A percentile compares a stretch with the other conserved stretches of the same genome.
Conservation (phyloP, 2,797 vertebrate species). For the Cuniculus paca region DNA sequence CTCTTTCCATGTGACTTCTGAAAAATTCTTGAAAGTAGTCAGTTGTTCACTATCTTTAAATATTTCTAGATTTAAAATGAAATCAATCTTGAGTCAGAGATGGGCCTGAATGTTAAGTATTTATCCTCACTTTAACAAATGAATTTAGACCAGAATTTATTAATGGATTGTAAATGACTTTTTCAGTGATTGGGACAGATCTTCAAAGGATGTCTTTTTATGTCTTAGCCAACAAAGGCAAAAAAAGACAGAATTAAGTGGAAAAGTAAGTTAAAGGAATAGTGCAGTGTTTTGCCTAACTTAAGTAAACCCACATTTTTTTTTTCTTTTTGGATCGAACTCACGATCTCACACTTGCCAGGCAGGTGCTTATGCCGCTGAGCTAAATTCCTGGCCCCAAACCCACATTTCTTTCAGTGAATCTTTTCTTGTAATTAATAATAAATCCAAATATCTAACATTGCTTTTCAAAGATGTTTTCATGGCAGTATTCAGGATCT, state of each 20-base stretch:
- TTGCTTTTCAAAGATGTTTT: slow-evolving; percentile 53
- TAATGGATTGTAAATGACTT: not conserved
- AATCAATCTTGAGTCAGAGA: slow-evolving; percentile 36
- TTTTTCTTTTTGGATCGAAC: too few relatives aligned
- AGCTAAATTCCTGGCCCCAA: too few relatives aligned
- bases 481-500: not conserved
- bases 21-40: not conserved
- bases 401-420: not conserved
- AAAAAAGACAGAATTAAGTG: not conserved
- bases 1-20: not conserved
- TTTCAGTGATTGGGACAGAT: slow-evolving; percentile 7
- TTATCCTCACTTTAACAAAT: slow-evolving; percentile 22
- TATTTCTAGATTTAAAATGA: slow-evolving; percentile 54
- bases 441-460: slow-evolving; percentile 44
- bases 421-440: slow-evolving; percentile 15
- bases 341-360: too few relatives aligned
- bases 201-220: slow-evolving; percentile 2
- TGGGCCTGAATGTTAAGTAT: slow-evolving; percentile 39
- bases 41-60: slow-evolving; percentile 17
- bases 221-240: not conserved
- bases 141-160: slow-evolving; percentile 57
- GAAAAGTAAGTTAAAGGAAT: not conserved
- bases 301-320: not conserved
- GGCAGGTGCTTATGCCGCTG: too few relatives aligned
- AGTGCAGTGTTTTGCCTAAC: not conserved